phyloP scores from a whole-genome alignment of 1,140 invertebrate genomes.

The Drosophila azteca region DNA sequence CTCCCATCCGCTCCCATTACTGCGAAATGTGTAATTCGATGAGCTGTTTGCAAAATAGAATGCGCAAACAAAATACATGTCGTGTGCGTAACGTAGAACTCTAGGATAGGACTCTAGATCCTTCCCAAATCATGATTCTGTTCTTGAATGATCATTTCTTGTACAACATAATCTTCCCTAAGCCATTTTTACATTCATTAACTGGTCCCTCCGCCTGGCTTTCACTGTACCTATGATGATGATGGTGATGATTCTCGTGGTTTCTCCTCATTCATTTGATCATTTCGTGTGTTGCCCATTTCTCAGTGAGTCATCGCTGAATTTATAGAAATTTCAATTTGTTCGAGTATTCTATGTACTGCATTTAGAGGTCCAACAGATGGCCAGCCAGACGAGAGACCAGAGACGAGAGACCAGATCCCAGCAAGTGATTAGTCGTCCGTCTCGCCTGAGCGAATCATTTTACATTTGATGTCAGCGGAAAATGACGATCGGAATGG shows the following conservation, averaged over 20 bases:
- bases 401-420: background rate
- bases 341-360: slow-evolving; percentile 25
- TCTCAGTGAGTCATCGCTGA: slow-evolving; percentile 62
- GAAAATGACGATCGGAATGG: slow-evolving; percentile 45
- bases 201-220: slow-evolving; percentile 2
- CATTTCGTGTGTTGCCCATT: slow-evolving; percentile 50
- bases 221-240: slow-evolving; percentile 29
- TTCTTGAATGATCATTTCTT: no score
- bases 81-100: no score
- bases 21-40: no score
- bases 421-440: slow-evolving; percentile 40
- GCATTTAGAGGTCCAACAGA: slow-evolving; percentile 64
- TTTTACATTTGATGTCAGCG: slow-evolving; percentile 71
- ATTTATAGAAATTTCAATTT: slow-evolving; percentile 74
- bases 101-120: no score
- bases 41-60: no score
- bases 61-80: no score
- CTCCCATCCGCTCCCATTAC: no score
- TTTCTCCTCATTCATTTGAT: slow-evolving; percentile 42
- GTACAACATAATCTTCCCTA: slow-evolving; percentile 3
- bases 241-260: slow-evolving; percentile 34
- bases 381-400: slow-evolving; percentile 31
- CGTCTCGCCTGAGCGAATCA: slow-evolving; percentile 41
- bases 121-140: no score
- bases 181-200: slow-evolving; percentile 19